Conservation (phyloP, 2,888 invertebrate species). For the Apodemia hepburni region DNA sequence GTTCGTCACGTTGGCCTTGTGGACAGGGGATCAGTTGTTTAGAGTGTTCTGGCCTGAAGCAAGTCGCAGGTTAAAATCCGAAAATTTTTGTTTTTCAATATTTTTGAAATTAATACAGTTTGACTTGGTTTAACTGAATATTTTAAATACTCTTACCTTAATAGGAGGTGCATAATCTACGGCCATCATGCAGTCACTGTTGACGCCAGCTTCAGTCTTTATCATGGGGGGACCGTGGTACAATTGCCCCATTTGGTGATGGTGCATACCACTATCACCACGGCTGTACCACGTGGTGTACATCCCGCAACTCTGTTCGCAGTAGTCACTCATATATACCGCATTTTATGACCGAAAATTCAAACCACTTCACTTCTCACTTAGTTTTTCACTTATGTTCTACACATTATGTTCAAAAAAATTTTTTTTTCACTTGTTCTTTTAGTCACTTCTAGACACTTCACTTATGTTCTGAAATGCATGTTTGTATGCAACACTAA, state of each 20-base stretch:
- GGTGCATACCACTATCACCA: slow-evolving; percentile 74
- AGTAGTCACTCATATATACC: slow-evolving; percentile 69
- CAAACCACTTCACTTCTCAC: slow-evolving; percentile 24
- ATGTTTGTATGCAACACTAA: not conserved
- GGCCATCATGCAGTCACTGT: slow-evolving; percentile 84
- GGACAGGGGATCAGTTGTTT: no score
- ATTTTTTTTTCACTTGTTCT: not conserved
- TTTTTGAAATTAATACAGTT: no score
- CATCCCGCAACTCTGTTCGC: slow-evolving; percentile 68
- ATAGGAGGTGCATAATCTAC: slow-evolving; percentile 83
- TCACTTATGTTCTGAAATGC: not conserved
- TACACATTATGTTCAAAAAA: not conserved
- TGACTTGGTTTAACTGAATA: no score
- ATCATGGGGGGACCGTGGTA: slow-evolving; percentile 80
- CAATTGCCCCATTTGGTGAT: slow-evolving; percentile 76
- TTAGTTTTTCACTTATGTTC: slow-evolving; percentile 3
- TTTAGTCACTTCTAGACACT: not conserved
- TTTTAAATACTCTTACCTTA: no score
- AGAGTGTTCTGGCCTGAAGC: no score
- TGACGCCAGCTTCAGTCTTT: slow-evolving; percentile 81
- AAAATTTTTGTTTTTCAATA: no score
- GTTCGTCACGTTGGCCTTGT: no score
- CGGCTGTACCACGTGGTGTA: slow-evolving; percentile 78
- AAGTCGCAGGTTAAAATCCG: no score
- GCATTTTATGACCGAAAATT: slow-evolving; percentile 39